Base-by-base conservation (phyloP, 1,140 invertebrate species). In the Asobara japonica region DNA sequence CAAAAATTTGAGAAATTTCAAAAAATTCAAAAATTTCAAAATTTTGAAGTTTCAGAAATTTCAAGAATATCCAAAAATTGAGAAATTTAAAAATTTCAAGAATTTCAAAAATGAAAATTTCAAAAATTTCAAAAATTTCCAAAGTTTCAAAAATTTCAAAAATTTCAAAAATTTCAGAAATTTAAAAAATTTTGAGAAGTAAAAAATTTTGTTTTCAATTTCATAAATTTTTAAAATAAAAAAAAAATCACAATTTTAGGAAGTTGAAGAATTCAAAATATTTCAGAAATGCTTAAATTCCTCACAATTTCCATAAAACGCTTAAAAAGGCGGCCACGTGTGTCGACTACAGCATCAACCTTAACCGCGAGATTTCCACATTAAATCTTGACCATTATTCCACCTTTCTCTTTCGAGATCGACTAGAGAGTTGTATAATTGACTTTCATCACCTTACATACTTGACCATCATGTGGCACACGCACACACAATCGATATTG, bases 381-480 rank as follows among this genome's bases (percentile, higher is more conserved):
- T 61, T 66, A 51, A 74, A 75, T 75, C 65, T 72, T 51, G 70
- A 75, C 36, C 31, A 71, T 75, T 69, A 75, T 69, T 72, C 38
- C 67, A 72, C 74, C 74, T 75, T 75, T 75, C 74, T 72, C 74
- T 75, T 75, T 67, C 61, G 70, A 72, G 70, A 75, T 75, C 56
- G 60, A 69, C 70, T 71, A 75, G 74, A 75, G 74, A 75, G 70
- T 65, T 75, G 71, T 72, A 75, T 72, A 75, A 75, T 75, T 75
- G 72, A 75, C 74, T 75, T 71, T 74, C 72, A 75, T 75, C 74
- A 75, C 66, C 65, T 62, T 66, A 72, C 60, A 69, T 72, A 69
- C 70, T 75, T 75, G 67, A 48, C 67, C 36, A 62, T 45, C 33
- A 61, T 25, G 20, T 45, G 16, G 13, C 22, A 66, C 36, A 68